A percentile compares a stretch with the other conserved stretches of the same genome.
Evolutionary conservation across 2,888 invertebrate species (phyloP).

Genomic region (Acrocyrtus sp.): DNA sequence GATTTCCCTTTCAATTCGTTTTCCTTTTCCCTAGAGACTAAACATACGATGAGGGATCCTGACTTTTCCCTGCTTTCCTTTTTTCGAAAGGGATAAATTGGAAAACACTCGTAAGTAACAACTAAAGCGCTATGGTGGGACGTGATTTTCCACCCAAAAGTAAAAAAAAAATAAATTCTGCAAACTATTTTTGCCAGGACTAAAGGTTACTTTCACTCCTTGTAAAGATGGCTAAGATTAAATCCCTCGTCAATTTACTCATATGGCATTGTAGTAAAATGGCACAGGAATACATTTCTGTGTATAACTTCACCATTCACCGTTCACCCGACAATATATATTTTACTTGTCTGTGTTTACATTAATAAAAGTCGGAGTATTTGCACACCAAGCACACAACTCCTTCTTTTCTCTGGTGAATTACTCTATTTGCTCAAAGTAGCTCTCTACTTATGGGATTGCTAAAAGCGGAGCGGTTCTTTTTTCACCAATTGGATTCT

Average conservation of each 20-base stretch:
- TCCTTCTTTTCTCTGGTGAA: neutral
- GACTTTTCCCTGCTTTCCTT: no score
- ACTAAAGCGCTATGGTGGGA: no score
- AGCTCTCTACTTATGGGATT: neutral
- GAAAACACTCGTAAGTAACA: no score
- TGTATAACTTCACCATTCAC: neutral
- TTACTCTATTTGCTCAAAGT: neutral
- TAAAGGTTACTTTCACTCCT: no score
- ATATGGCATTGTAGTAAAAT: neutral
- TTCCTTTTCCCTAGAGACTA: neutral
- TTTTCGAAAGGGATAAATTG: no score
- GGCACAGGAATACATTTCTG: neutral
- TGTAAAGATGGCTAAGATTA: no score
- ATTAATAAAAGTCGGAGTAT: conserved; percentile 36
- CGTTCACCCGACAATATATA: neutral
- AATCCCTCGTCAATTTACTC: no score
- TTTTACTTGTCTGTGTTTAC: conserved; percentile 24
- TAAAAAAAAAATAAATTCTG: conserved; percentile 1
- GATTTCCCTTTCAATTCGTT: conserved; percentile 3
- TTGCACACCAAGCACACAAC: conserved; percentile 22
- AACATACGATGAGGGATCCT: no score
- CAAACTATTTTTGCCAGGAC: conserved; percentile 11
- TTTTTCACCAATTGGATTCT: neutral
- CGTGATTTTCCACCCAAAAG: conserved; percentile 3
- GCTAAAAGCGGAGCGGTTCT: neutral